Percentiles rank a stretch among this genome's conserved stretches.
These are phyloP conservation scores for Pseudorhiza aurosa DNA, from an alignment of 30 jellyfish, hydroid and myxozoan species.

Conservation along the genomic window DNA sequence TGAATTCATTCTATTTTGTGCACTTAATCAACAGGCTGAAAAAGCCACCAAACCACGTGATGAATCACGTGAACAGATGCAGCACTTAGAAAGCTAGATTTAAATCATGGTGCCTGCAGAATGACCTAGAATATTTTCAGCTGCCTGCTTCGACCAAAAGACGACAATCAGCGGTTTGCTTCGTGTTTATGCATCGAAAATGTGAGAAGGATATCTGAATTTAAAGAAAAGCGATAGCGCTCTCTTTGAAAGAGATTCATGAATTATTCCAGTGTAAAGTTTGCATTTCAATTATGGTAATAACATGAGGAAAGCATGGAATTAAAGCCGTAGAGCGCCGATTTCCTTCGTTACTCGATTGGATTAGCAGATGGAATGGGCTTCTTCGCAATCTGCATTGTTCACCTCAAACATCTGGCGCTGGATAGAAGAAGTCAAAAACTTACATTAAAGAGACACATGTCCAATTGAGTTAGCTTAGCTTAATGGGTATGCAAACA, in stretches of 20 bases:
- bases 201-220: background rate
- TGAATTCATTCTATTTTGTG: too few relatives aligned
- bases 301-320: background rate
- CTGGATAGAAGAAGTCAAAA: background rate
- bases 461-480: background rate
- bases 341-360: background rate
- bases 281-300: background rate
- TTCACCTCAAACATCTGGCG: background rate
- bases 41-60: too few relatives aligned
- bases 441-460: background rate
- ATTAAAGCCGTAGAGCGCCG: background rate
- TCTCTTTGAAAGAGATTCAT: background rate
- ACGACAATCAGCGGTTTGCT: background rate
- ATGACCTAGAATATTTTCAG: background rate
- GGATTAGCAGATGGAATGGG: constrained; percentile 7
- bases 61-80: too few relatives aligned
- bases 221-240: background rate
- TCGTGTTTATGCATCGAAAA: background rate
- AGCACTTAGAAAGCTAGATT: too few relatives aligned
- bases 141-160: background rate
- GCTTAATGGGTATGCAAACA: background rate
- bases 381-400: background rate
- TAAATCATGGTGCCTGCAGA: too few relatives aligned
- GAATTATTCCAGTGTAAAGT: constrained; percentile 1
- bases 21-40: too few relatives aligned